Evolutionary conservation across 1,140 invertebrate species (phyloP).

Genomic region (Drosophila athabasca): DNA sequence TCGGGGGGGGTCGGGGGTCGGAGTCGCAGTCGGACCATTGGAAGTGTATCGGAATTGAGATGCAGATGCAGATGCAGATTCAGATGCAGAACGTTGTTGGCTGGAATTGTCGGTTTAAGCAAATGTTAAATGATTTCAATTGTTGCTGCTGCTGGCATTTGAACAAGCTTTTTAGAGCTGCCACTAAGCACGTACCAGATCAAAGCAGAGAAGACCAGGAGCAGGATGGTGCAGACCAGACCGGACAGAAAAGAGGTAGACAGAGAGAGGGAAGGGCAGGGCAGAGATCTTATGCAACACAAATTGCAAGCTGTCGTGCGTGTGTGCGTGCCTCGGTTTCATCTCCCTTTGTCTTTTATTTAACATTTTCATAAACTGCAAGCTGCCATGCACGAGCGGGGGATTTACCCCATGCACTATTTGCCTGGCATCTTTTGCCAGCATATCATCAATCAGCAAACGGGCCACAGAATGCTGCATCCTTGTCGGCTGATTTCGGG

Average conservation of each 20-base stretch:
- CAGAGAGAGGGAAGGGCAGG: neutral
- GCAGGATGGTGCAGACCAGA: neutral
- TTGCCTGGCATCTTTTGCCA: constrained; percentile 47
- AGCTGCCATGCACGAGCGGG: neutral
- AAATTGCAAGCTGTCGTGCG: constrained; percentile 39
- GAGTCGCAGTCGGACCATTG: neutral
- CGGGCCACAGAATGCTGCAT: constrained; percentile 3
- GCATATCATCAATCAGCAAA: constrained; percentile 70
- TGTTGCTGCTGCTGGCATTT: constrained; percentile 48
- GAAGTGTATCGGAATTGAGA: constrained; percentile 1
- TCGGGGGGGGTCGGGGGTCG: too few species aligned
- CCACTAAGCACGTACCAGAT: constrained; percentile 40
- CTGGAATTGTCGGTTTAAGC: constrained; percentile 22
- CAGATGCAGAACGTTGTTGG: constrained; percentile 7
- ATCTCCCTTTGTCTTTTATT: constrained; percentile 47
- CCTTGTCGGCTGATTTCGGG: neutral
- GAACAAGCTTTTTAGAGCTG: constrained; percentile 30
- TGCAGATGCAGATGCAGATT: neutral
- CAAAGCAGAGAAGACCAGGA: neutral
- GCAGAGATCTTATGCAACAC: constrained; percentile 31
- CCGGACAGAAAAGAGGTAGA: neutral
- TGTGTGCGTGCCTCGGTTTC: constrained; percentile 34
- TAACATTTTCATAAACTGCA: constrained; percentile 54
- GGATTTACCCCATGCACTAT: constrained; percentile 25
- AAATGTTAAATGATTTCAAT: constrained; percentile 73